These are phyloP conservation scores for Xerus inauris DNA, from an alignment of 2,113 vertebrate genomes.

Conservation along the genomic window DNA sequence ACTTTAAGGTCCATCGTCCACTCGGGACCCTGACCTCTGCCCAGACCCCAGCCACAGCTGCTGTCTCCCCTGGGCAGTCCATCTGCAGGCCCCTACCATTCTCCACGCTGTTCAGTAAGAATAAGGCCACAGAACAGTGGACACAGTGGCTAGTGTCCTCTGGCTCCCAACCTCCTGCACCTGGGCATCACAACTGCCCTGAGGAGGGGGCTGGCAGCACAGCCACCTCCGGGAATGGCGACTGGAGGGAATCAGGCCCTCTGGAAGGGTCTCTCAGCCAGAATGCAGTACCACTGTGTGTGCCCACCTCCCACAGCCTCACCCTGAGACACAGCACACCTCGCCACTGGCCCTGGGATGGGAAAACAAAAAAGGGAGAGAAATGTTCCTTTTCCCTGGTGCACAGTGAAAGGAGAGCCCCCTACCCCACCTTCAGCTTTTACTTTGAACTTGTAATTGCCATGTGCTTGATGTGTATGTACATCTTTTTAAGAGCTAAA, in stretches of 20 bases:
- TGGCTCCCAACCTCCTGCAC: too few species aligned
- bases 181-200: rapidly evolving
- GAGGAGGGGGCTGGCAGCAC: not conserved
- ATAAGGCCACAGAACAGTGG: not conserved
- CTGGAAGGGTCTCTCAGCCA: too few species aligned
- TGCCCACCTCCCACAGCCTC: not conserved
- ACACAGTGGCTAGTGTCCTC: rapidly evolving
- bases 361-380: not conserved
- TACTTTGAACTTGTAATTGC: not conserved
- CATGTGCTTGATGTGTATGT: not conserved
- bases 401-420: not conserved
- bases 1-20: not conserved
- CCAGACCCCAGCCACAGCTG: not conserved
- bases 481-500: not conserved
- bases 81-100: not conserved
- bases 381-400: too few species aligned
- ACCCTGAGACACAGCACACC: rapidly evolving
- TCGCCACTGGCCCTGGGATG: too few species aligned
- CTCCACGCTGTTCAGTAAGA: not conserved
- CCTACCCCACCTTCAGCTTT: not conserved
- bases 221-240: rapidly evolving
- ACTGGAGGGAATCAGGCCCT: rapidly evolving
- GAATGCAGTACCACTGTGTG: not conserved
- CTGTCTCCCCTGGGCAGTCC: not conserved
- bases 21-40: too few species aligned